Percentiles rank a stretch among this genome's conserved stretches.
These are phyloP conservation scores for Colossoma macropomum DNA, from an alignment of 2,113 vertebrate genomes.

Conservation along the genomic window DNA sequence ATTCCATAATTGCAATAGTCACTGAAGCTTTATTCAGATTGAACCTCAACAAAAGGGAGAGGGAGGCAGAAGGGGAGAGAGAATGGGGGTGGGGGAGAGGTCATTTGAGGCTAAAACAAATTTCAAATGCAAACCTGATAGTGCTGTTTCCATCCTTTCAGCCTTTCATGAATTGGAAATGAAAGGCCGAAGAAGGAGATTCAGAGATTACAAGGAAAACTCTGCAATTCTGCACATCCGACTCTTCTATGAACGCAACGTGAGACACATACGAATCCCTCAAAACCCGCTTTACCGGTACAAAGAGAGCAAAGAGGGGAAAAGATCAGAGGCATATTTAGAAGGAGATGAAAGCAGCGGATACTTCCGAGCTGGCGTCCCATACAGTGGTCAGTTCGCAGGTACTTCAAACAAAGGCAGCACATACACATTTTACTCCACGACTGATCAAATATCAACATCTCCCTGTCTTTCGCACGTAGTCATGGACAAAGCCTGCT, in stretches of 20 bases:
- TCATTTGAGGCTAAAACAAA: background rate
- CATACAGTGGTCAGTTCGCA: background rate
- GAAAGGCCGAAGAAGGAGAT: background rate
- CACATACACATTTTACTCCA: background rate
- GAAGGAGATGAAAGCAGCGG: background rate
- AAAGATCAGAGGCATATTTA: background rate
- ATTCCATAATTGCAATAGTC: background rate
- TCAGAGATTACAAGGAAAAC: background rate
- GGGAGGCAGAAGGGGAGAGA: background rate
- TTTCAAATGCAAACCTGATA: background rate
- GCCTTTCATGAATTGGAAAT: slow-evolving; percentile 1
- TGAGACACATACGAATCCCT: background rate
- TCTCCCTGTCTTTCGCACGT: background rate
- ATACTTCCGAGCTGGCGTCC: background rate
- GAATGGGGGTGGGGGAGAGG: background rate
- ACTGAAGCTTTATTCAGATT: background rate
- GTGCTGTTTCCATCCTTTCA: background rate
- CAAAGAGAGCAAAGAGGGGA: background rate
- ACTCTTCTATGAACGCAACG: background rate
- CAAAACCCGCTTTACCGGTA: background rate
- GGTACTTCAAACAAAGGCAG: background rate
- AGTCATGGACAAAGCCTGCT: background rate
- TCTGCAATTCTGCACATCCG: background rate
- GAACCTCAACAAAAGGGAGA: background rate
- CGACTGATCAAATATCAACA: background rate